Conservation (phyloP, 1,140 invertebrate species). For the Nomia melanderi region DNA sequence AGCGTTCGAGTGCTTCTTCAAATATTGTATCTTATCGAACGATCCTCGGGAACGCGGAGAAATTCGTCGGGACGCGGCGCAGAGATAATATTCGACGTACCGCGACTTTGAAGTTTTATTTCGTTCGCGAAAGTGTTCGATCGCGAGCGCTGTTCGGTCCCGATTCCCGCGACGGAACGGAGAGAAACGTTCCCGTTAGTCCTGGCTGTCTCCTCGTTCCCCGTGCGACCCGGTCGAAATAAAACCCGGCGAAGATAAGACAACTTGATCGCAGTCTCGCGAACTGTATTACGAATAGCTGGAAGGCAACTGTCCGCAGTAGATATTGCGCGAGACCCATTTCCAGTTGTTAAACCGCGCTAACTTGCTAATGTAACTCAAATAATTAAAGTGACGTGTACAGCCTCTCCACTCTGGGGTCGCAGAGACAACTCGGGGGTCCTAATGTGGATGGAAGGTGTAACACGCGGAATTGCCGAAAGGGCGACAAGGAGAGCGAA, state of each 20-base stretch:
- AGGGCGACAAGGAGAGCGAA: neutral
- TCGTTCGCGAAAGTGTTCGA: too few species aligned
- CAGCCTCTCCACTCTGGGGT: constrained; percentile 32
- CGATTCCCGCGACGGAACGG: neutral
- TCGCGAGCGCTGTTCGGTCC: neutral
- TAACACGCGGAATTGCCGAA: constrained; percentile 4
- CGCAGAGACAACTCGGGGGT: constrained; percentile 43
- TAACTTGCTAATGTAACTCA: constrained; percentile 62
- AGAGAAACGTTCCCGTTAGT: neutral
- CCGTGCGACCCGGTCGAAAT: constrained; percentile 14
- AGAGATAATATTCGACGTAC: neutral
- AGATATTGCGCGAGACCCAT: constrained; percentile 46
- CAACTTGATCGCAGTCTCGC: constrained; percentile 21
- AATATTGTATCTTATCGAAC: neutral
- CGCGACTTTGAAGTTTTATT: neutral
- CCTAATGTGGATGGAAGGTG: constrained; percentile 33
- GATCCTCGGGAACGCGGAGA: too few species aligned
- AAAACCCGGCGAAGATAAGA: constrained; percentile 20
- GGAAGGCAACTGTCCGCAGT: constrained; percentile 45
- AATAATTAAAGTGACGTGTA: constrained; percentile 65
- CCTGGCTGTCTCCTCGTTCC: too few species aligned
- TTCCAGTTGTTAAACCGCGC: constrained; percentile 54
- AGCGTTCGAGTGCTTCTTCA: neutral
- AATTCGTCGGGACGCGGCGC: neutral
- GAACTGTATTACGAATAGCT: constrained; percentile 22